Evolutionary conservation across 2,888 invertebrate species (phyloP), one percentile per base, ranked within the genome.

Genomic region (Drosophila nr. fundita): DNA sequence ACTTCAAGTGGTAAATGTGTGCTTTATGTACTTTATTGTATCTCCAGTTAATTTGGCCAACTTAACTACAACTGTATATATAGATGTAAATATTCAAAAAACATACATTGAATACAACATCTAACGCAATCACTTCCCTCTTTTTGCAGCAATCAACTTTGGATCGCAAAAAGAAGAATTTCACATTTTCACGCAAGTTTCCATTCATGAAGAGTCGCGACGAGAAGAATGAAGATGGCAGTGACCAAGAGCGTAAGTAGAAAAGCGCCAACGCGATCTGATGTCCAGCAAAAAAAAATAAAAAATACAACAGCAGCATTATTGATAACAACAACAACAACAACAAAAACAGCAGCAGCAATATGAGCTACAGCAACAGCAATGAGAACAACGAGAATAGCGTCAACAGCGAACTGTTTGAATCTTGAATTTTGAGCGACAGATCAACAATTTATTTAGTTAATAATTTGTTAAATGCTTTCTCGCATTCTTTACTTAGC

Each of bases 161-260:
- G 92, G 98, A 98, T 94, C 96, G 98, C 92, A 98, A 98, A 95
- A 99, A 99, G 96, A 99, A 99, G 94, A 99, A 99, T 92, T 97
- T 99, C 91, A 98, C 99, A 69, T 99, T 99, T 94, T 99, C 99
- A 92, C 95, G 99, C 93, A 98, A 97, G 94, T 99, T 99, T 94
- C 99, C 99, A 45, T 99, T 99, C 94, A 99, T 99, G 97, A 99
- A 99, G 95, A 99, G 99, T 94, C 98, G 99, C 94, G 99, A 99
- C 93, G 98, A 99, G 92, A 98, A 98, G 94, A 98, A 97, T 61
- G 98, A 99, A 94, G 98, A 99, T 92, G 98, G 98, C 92, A 98
- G 98, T 87, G 98, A 98, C 92, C 98, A 98, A 95, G 98, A 99
- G 96, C 98, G 99, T 99, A 95, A 97, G 98, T 97, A 91, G 73